phyloP scores from a whole-genome alignment of 1,140 invertebrate species.

The Hyles vespertilio region DNA sequence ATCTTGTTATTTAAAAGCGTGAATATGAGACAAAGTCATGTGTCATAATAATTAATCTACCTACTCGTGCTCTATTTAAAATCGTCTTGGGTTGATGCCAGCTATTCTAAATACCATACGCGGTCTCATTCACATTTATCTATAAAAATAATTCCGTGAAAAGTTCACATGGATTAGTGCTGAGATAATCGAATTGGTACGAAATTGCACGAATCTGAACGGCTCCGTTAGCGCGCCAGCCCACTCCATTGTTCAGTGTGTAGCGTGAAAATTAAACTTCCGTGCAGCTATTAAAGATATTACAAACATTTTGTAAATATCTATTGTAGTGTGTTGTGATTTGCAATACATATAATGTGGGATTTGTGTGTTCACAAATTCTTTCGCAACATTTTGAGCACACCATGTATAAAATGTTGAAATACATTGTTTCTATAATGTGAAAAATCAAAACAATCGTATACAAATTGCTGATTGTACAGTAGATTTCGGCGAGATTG shows the following conservation, averaged over 20 bases:
- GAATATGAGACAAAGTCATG: slow-evolving; percentile 47
- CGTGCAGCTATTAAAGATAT: slow-evolving; percentile 31
- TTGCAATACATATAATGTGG: slow-evolving; percentile 1
- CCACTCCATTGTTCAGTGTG: slow-evolving; percentile 31
- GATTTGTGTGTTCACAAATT: too few species aligned
- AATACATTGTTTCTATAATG: too few species aligned
- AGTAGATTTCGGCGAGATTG: too few species aligned
- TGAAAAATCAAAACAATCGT: too few species aligned
- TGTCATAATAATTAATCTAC: slow-evolving; percentile 58
- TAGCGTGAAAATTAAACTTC: slow-evolving; percentile 44
- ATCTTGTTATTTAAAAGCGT: slow-evolving; percentile 37
- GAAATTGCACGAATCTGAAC: slow-evolving; percentile 26
- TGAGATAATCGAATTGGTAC: slow-evolving; percentile 27
- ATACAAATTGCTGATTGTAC: too few species aligned
- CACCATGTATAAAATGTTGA: too few species aligned
- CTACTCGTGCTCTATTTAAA: slow-evolving; percentile 54
- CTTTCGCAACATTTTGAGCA: too few species aligned
- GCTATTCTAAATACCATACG: slow-evolving; percentile 54
- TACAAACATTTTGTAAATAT: slow-evolving; percentile 31
- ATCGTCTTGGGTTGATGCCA: slow-evolving; percentile 45
- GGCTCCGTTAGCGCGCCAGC: slow-evolving; percentile 23
- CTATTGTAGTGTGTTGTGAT: slow-evolving; percentile 25
- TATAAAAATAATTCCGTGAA: slow-evolving; percentile 32
- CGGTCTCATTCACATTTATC: slow-evolving; percentile 40
- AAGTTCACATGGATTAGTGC: slow-evolving; percentile 26